These are phyloP conservation scores for Latrodectus elegans DNA, from an alignment of 2,888 invertebrate genomes.

Conservation along the genomic window DNA sequence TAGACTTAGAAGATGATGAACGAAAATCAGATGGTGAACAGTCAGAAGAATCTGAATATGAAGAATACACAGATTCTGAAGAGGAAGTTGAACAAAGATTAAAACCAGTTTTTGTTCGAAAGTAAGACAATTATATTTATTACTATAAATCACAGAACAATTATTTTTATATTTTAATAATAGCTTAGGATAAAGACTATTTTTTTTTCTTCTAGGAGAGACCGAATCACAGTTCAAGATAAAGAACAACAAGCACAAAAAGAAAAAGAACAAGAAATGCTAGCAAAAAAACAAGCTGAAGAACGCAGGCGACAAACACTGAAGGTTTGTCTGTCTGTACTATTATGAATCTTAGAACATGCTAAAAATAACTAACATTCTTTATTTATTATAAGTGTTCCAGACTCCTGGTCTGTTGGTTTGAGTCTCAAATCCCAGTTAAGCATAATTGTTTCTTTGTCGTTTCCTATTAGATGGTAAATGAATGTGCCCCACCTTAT, in stretches of 20 bases:
- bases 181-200: too few relatives aligned
- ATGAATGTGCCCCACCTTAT: too few relatives aligned
- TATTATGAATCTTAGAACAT: too few relatives aligned
- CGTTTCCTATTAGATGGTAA: too few relatives aligned
- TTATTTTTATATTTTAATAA: background rate
- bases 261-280: constrained; percentile 83
- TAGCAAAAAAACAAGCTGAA: constrained; percentile 83
- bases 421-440: too few relatives aligned
- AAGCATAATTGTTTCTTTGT: too few relatives aligned
- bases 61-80: constrained; percentile 82
- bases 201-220: constrained; percentile 78
- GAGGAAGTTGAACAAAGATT: constrained; percentile 79
- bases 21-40: constrained; percentile 75
- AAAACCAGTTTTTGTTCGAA: constrained; percentile 95
- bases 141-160: background rate
- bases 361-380: too few relatives aligned
- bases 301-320: constrained; percentile 70
- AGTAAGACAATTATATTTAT: constrained; percentile 75
- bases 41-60: constrained; percentile 79
- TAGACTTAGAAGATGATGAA: constrained; percentile 84
- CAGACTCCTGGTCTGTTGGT: too few relatives aligned
- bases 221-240: constrained; percentile 95
- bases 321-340: constrained; percentile 74
- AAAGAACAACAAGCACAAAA: constrained; percentile 90
- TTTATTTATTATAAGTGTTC: too few relatives aligned